Conservation (phyloP, 2,797 vertebrate genomes). For the Hapalemur alaotrensis region DNA sequence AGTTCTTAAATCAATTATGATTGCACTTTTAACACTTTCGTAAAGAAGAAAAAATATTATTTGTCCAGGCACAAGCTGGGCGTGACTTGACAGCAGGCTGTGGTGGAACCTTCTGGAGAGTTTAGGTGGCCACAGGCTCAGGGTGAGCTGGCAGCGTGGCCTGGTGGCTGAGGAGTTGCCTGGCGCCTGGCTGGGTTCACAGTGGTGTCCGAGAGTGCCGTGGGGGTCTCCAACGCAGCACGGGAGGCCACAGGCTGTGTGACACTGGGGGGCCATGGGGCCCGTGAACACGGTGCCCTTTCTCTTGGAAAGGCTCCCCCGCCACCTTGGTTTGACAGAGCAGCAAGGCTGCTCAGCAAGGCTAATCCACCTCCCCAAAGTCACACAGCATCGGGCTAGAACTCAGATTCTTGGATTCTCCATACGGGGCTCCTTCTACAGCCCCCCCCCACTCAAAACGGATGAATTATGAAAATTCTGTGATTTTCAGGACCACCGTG, state of each 20-base stretch:
- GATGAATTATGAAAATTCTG: neutral
- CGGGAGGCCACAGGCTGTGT: accelerated
- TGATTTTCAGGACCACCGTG: neutral
- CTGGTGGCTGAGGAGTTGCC: neutral
- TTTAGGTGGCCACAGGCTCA: neutral
- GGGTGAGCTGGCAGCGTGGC: neutral
- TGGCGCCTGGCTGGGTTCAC: neutral
- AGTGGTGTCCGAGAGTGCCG: accelerated
- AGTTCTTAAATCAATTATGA: neutral
- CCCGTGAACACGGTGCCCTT: no score
- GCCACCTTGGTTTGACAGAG: no score
- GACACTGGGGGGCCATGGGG: neutral
- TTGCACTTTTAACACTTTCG: neutral
- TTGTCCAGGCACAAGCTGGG: neutral
- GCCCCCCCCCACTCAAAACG: neutral
- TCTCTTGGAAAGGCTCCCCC: neutral
- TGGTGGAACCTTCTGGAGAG: neutral
- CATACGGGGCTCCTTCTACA: neutral
- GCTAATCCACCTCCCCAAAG: neutral
- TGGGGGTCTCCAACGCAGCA: neutral
- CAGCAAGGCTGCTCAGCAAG: neutral
- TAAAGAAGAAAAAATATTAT: neutral
- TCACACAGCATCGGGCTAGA: neutral
- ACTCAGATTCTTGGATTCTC: neutral
- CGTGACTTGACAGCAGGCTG: neutral